These are phyloP conservation scores for Eilema griseolum DNA, from an alignment of 2,888 invertebrate species.

Conservation along the genomic window DNA sequence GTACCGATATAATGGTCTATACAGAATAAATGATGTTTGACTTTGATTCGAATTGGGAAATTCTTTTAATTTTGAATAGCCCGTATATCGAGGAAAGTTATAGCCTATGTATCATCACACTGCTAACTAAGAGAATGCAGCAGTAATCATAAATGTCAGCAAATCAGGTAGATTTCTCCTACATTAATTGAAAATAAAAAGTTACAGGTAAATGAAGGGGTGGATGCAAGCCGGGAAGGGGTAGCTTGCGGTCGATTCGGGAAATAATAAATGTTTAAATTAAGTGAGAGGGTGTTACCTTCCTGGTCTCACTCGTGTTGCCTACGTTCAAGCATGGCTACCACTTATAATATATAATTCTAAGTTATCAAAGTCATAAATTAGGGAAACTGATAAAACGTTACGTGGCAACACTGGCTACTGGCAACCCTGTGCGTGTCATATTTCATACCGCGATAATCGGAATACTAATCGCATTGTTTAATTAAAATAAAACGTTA, in stretches of 20 bases:
- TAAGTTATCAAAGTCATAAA: background rate
- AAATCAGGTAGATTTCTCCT: no score
- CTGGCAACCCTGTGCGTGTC: conserved; percentile 37
- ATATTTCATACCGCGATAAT: conserved; percentile 46
- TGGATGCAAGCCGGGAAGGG: no score
- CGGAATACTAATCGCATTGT: conserved; percentile 48
- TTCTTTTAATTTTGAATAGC: no score
- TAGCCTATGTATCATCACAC: no score
- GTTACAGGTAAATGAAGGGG: no score
- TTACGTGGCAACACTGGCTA: conserved; percentile 26
- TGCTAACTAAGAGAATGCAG: no score
- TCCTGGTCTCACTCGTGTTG: background rate
- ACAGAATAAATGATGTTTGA: no score
- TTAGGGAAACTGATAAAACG: background rate
- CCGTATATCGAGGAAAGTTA: no score
- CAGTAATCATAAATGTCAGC: no score
- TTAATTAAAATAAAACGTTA: conserved; percentile 54
- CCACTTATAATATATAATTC: background rate
- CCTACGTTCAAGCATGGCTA: background rate
- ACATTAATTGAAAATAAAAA: no score
- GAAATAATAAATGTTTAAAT: background rate
- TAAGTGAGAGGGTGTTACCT: background rate
- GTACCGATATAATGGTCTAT: no score
- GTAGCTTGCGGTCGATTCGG: background rate
- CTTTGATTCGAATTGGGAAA: no score